Conservation (phyloP, 2,888 invertebrate species). For the Hypercompe scribonia region DNA sequence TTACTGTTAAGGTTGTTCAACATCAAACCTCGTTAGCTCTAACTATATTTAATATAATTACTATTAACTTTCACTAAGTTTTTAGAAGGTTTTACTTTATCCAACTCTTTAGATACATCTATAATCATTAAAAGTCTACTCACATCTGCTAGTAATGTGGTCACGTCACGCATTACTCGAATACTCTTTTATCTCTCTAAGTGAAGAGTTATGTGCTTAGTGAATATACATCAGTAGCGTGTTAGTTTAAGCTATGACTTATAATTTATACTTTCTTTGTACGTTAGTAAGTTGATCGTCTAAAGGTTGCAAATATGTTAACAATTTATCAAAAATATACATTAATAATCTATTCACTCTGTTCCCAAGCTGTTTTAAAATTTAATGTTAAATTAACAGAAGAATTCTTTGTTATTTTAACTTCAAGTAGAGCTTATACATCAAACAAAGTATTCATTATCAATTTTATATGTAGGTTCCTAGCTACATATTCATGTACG, state of each 20-base stretch:
- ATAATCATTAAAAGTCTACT: not conserved
- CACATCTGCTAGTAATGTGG: not conserved
- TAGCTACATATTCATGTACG: not conserved
- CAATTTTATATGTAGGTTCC: too few species aligned
- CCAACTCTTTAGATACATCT: not conserved
- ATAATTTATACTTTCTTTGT: not conserved
- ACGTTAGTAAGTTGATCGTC: not conserved
- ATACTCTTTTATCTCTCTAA: not conserved
- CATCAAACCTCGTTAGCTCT: not conserved
- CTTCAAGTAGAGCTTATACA: not conserved
- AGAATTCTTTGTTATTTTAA: not conserved
- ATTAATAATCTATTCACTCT: too few species aligned
- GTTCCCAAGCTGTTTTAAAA: too few species aligned
- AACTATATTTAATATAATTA: not conserved
- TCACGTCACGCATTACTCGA: not conserved
- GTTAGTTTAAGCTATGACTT: not conserved
- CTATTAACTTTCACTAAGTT: not conserved
- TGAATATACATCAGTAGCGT: not conserved
- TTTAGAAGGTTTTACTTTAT: not conserved
- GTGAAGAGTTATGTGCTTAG: not conserved
- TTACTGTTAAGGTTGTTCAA: not conserved
- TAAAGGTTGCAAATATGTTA: not conserved
- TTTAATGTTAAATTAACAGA: not conserved
- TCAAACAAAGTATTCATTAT: not conserved
- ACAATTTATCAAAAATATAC: not conserved